These are phyloP conservation scores for Ectropis grisescens DNA, from an alignment of 1,140 invertebrate species.

Conservation along the genomic window DNA sequence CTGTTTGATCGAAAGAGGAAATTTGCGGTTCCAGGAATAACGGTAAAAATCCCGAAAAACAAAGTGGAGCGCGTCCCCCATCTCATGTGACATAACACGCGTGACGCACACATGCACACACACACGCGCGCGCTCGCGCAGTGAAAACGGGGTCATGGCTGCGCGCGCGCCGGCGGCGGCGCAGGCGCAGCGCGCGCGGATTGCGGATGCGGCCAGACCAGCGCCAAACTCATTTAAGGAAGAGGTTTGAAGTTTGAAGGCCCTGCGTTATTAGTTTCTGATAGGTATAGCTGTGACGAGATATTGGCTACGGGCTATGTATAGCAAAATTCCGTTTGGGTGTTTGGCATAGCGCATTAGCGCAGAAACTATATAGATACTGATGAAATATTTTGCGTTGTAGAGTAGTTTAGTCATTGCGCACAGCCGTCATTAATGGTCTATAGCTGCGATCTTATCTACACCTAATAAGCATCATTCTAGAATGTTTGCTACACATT, in stretches of 20 bases:
- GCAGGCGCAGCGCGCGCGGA: constrained; percentile 16
- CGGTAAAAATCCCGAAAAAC: too few species aligned
- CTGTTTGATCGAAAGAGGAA: too few species aligned
- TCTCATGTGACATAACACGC: constrained; percentile 35
- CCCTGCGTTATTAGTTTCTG: background rate
- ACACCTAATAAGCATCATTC: too few species aligned
- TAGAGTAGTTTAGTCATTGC: too few species aligned
- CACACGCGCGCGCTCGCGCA: constrained; percentile 15
- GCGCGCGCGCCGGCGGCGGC: constrained; percentile 13
- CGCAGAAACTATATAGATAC: background rate
- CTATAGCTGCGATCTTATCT: too few species aligned
- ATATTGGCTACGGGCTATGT: background rate
- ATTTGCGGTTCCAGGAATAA: too few species aligned
- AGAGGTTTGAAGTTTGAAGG: background rate
- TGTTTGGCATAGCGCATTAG: background rate
- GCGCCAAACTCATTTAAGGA: background rate
- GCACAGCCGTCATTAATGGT: too few species aligned
- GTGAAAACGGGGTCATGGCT: constrained; percentile 45
- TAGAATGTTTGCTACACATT: too few species aligned
- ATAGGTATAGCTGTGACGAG: background rate
- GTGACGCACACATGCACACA: constrained; percentile 9
- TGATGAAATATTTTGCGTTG: background rate
- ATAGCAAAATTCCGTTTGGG: background rate
- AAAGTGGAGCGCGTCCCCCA: too few species aligned
- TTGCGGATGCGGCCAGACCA: constrained; percentile 22